Percentiles rank a stretch among this genome's conserved stretches.
Evolutionary conservation across 2,797 vertebrate species (phyloP).

Genomic region (Hemibagrus guttatus): DNA sequence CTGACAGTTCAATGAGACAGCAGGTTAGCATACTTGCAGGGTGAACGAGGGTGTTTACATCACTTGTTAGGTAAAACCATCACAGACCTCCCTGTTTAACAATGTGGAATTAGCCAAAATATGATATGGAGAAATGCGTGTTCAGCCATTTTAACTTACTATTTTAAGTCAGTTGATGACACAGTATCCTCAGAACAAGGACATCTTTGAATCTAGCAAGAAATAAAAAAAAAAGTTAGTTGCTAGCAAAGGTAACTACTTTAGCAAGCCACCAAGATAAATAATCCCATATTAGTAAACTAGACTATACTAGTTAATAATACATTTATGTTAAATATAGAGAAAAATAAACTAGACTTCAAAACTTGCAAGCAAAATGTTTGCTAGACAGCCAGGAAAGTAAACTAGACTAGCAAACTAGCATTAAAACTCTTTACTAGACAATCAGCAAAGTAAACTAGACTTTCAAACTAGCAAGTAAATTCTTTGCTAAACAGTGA

Average conservation of each 20-base stretch:
- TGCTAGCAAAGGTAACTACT: neutral
- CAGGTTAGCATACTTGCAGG: neutral
- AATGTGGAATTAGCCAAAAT: neutral
- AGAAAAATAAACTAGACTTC: neutral
- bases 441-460: neutral
- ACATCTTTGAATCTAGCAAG: neutral
- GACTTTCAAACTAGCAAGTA: neutral
- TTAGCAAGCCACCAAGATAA: neutral
- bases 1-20: conserved; percentile 1
- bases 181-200: neutral
- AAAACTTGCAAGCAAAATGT: neutral
- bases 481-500: neutral
- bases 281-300: neutral
- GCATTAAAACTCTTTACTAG: neutral
- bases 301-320: neutral
- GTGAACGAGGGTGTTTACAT: neutral
- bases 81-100: neutral
- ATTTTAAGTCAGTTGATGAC: neutral
- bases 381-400: neutral
- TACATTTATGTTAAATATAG: neutral
- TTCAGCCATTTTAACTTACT: neutral
- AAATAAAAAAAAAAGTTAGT: neutral
- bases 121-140: neutral
- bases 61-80: neutral
- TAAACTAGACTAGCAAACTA: neutral